Base-by-base conservation (phyloP, 1,140 invertebrate genomes). In the Phymastichus coffea region DNA sequence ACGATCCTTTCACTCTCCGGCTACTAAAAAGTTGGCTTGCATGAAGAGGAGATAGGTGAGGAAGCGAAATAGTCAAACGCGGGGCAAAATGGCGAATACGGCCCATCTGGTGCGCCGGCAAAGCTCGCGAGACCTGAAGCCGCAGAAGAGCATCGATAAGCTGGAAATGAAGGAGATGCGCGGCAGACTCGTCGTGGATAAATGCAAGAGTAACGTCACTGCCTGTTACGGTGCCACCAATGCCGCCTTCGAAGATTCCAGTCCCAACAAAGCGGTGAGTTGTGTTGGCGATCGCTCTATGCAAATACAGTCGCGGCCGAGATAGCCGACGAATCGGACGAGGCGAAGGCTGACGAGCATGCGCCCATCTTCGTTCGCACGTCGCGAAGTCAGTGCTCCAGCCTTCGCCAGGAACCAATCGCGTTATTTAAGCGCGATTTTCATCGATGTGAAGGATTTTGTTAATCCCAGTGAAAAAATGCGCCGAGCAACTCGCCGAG, bases 111-210 rank as follows among this genome's bases (percentile, higher is more conserved):
- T 93, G 62, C 84, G 92, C 37, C 84, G 91, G 54, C 92, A 94
- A 78, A 93, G 91, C 74, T 93, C 91, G 25, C 82, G 91, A 41
- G 91, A 94, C 72, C 79, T 92, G 3, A 88, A 89, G 64, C 86
- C 87, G 3, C 91, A 93, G 72, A 85, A 89, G 40, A 93, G 90
- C 22, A 77, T 93, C 61, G 92, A 94, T 72, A 85, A 90, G 47
- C 82, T 94, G 65, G 93, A 95, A 69, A 85, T 95, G 80, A 88
- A 91, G 68, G 93, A 95, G 71, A 81, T 95, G 73, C 83, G 89
- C 47, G 89, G 90, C 1, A 83, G 91, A 43, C 78, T 95, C 66
- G 86, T 93, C 15, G n/a, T 4, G 17, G 38, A 40, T 4, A 40
- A 17, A 6, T 6, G 38, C 17, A 81, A 76, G 57, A 75, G 67